Base-by-base conservation (phyloP, 2,888 invertebrate species). In the Stenurella melanura region DNA sequence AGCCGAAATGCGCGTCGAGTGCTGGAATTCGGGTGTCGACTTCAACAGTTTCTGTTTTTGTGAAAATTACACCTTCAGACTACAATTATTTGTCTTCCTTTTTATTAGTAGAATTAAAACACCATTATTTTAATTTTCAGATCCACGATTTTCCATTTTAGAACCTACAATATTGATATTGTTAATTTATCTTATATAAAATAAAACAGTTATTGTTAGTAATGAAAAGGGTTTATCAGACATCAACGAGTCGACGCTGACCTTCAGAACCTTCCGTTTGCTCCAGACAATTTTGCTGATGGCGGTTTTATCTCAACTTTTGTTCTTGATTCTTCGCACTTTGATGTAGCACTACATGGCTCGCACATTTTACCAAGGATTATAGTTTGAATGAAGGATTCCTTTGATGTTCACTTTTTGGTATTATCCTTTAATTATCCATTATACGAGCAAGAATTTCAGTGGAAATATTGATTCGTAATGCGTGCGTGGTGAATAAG, bases 341-440 rank as follows among this genome's bases (percentile, higher is more conserved):
- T 67, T 67, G 67, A 67, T 67, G 54, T 67, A 54, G 54, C 67
- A 54, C 67, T 54, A 67, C 54, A 54, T 12, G 26, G 42, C 50
- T 18, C 12, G 42, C 21, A 67, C 21, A n/a, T 67, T 67, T 67
- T 21, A 19, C 21, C 54, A 21, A 50, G 54, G 67, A 54, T 50
- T 42, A 67, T 50, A 30, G 26, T 61, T 61, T 61, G 30, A 61
- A 61, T 26, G 61, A 61, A 30, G 67, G 12, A 50, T 50, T 11
- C 50, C 26, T 67, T 67, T 67, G 67, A 67, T 50, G 54, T 67
- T 21, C 67, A 67, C 19, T 67, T 67, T 67, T 67, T 11, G 19
- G 67, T 54, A 42, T 67, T 54, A 67, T 50, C 50, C 21, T 54
- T 67, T 67, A 54, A 67, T 67, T 67, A 54, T 54, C 26, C 61